A percentile compares a stretch with the other conserved stretches of the same genome.
phyloP scores from a whole-genome alignment of 2,113 vertebrate species.

The Microcebus griseorufus region DNA sequence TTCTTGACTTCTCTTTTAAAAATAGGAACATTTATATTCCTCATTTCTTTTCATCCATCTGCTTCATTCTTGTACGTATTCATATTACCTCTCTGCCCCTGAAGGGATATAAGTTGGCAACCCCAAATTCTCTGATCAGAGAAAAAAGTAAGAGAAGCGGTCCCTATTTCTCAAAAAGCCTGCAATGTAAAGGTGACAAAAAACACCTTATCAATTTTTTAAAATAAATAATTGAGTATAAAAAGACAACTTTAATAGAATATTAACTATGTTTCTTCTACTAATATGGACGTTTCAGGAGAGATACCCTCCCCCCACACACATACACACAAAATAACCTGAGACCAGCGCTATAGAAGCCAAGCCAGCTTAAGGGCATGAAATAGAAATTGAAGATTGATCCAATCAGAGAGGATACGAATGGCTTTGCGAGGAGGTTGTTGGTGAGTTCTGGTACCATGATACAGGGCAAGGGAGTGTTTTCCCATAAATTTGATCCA shows the following conservation, averaged over 20 bases:
- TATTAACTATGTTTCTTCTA: neutral
- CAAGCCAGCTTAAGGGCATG: neutral
- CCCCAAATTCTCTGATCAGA: neutral
- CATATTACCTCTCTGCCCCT: neutral
- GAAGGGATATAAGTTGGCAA: neutral
- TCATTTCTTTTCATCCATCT: neutral
- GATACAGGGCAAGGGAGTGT: neutral
- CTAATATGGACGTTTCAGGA: neutral
- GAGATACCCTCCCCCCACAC: neutral
- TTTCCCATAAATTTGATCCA: neutral
- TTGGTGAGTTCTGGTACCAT: neutral
- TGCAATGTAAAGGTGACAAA: neutral
- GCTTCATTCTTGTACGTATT: neutral
- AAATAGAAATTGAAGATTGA: neutral
- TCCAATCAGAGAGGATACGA: neutral
- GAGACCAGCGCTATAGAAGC: rapidly evolving
- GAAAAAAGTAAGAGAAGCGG: neutral
- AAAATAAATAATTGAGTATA: neutral
- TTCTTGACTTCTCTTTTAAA: neutral
- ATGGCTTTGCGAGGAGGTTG: neutral
- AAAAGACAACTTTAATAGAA: neutral
- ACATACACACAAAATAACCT: rapidly evolving
- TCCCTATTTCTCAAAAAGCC: neutral
- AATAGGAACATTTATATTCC: neutral
- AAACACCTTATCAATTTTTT: neutral